Base-by-base conservation (phyloP, 2,113 vertebrate species). In the Chelonoidis abingdonii region DNA sequence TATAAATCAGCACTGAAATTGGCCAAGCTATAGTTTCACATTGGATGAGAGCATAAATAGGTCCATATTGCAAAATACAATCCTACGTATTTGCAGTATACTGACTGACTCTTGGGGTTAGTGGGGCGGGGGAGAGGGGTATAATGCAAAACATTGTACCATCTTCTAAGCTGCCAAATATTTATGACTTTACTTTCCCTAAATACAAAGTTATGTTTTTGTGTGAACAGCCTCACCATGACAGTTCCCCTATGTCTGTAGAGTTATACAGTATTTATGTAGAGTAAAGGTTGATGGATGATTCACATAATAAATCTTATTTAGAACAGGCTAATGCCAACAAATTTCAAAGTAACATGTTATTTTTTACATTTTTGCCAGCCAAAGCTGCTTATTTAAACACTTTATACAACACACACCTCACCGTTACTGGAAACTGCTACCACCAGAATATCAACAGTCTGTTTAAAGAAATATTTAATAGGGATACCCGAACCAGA, bases 321-420 rank as follows among this genome's bases (percentile, higher is more conserved):
- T 90, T 56, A 69, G 17, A 69, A 27, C 19, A 86, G 21, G 19
- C 83, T 78, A 83, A 57, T 78, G 69, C 25, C 25, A 79, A 88
- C 72, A n/a, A 85, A 84, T 25, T 5, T 80, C 44, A 27, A 85
- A 89, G 47, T 81, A 76, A 85, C 27, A 69, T 38, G 21, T 22
- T 38, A 80, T 96, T 90, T 53, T 80, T 3, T 47, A 53, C 57
- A 82, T 83, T 47, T 86, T 93, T 13, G 22, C 78, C 52, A 29
- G 44, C 49, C 69, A 53, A 72, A 85, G 8, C 17, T 76, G 35
- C 35, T 88, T 92, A 80, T 86, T 92, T n/a, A 94, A 91, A 88
- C 13, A 49, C 12, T 88, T 84, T 5, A 50, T 65, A 53, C 25
- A 83, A n/a, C 89, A 80, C 80, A 86, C 8, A 54, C 88, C 41